Percentiles rank a stretch among this genome's conserved stretches.
Conservation (phyloP, 2,888 invertebrate genomes). For the Trachelus stipa region DNA sequence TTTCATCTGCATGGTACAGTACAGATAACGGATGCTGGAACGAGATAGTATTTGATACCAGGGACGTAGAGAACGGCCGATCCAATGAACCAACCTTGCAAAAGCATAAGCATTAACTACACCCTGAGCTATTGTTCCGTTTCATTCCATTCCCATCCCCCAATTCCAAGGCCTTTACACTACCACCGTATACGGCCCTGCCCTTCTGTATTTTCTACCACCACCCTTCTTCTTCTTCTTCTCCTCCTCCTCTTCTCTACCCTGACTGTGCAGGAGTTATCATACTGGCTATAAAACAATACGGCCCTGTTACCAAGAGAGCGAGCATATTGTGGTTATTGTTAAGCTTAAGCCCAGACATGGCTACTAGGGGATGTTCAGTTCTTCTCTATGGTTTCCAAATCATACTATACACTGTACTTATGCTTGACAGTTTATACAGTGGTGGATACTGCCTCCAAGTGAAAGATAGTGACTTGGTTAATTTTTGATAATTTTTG, state of each 20-base stretch:
- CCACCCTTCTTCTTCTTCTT: neutral
- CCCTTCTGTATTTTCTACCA: neutral
- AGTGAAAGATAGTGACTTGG: neutral
- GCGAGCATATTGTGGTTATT: constrained; percentile 59
- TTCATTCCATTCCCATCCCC: constrained; percentile 39
- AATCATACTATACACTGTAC: neutral
- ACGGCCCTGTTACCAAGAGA: constrained; percentile 43
- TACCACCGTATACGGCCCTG: neutral
- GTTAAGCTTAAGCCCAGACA: constrained; percentile 38
- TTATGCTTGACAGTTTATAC: neutral
- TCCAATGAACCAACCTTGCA: constrained; percentile 17
- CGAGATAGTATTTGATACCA: constrained; percentile 12
- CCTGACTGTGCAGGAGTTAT: constrained; percentile 42
- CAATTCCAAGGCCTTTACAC: neutral
- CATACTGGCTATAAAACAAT: constrained; percentile 61
- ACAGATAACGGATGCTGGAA: neutral
- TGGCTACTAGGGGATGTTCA: neutral
- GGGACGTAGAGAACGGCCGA: neutral
- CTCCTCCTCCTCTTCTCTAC: neutral
- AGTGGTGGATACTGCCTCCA: neutral
- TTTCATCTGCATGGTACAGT: neutral
- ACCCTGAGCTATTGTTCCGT: constrained; percentile 59
- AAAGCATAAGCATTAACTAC: constrained; percentile 53
- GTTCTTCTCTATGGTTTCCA: neutral
- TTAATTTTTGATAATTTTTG: neutral